Conservation (phyloP, 2,113 vertebrate genomes). For the Cynocephalus volans region DNA sequence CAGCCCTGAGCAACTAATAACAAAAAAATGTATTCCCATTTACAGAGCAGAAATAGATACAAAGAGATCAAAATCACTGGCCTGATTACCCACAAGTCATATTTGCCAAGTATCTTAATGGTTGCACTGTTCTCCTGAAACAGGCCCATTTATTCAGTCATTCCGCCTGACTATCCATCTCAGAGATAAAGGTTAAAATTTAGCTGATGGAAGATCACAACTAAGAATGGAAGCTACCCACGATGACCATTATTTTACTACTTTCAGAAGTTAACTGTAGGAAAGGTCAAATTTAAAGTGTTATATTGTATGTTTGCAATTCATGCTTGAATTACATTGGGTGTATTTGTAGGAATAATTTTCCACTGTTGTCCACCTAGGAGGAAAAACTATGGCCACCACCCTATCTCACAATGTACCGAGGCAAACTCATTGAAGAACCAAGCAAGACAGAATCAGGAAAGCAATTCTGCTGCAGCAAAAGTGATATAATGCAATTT, state of each 20-base stretch:
- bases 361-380: background rate
- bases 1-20: background rate
- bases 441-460: background rate
- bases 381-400: background rate
- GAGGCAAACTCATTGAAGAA: background rate
- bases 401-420: background rate
- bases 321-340: too few relatives aligned
- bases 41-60: background rate
- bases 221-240: background rate
- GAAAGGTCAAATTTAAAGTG: background rate
- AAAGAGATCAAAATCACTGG: background rate
- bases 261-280: background rate
- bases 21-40: background rate
- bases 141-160: background rate
- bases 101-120: background rate
- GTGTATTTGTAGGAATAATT: background rate
- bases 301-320: background rate
- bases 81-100: background rate
- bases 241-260: background rate
- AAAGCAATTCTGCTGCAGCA: background rate
- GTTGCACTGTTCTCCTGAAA: background rate
- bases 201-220: background rate
- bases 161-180: background rate
- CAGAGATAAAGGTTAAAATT: background rate
- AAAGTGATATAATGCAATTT: constrained; percentile 60